phyloP scores from a whole-genome alignment of 2,888 invertebrate species.

The Aplocera efformata region DNA sequence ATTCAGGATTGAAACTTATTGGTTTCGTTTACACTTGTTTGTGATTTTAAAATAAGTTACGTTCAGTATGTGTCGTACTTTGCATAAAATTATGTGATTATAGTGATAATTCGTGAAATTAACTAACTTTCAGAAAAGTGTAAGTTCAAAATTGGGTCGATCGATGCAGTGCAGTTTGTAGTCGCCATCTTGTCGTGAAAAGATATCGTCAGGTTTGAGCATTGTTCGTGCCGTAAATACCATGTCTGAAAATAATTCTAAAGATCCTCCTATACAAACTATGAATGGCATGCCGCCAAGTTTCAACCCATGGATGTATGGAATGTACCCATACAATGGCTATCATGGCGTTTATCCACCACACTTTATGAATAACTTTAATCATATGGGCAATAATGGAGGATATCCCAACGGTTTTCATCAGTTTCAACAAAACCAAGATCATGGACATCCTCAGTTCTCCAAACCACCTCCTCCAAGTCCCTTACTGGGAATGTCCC shows the following conservation, averaged over 20 bases:
- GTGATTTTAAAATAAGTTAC: too few species aligned
- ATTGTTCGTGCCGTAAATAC: slow-evolving; percentile 6
- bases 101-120: too few species aligned
- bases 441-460: slow-evolving; percentile 52
- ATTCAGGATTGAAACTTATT: too few species aligned
- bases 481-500: slow-evolving; percentile 69
- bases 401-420: slow-evolving; percentile 48
- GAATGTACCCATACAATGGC: slow-evolving; percentile 62
- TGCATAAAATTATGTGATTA: too few species aligned
- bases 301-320: slow-evolving; percentile 70
- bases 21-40: too few species aligned
- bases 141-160: too few species aligned
- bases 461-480: slow-evolving; percentile 56
- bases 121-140: too few species aligned
- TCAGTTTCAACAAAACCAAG: slow-evolving; percentile 59
- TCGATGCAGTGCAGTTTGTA: neutral
- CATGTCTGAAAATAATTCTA: slow-evolving; percentile 66
- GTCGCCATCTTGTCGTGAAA: slow-evolving; percentile 12
- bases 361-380: slow-evolving; percentile 74
- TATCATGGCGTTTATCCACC: slow-evolving; percentile 71
- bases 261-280: slow-evolving; percentile 71
- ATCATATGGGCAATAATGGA: slow-evolving; percentile 60
- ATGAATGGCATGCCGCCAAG: slow-evolving; percentile 67
- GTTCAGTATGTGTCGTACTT: too few species aligned
- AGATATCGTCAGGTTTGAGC: slow-evolving; percentile 8